These are phyloP conservation scores for Eublepharis macularius DNA, from an alignment of 2,113 vertebrate species.

Conservation along the genomic window DNA sequence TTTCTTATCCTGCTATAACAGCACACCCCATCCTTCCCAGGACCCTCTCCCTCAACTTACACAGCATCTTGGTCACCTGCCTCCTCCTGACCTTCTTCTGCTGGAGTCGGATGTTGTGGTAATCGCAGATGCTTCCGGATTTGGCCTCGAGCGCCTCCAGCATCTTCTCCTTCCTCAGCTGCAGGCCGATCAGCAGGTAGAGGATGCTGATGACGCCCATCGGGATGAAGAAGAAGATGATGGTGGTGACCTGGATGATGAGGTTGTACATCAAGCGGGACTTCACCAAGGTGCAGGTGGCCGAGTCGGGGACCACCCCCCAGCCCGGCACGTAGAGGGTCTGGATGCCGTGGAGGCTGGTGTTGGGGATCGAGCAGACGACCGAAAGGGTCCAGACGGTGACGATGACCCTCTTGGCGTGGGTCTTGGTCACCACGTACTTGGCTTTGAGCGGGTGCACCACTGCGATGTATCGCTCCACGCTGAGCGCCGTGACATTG, in stretches of 20 bases:
- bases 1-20: too few species aligned
- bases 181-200: conserved; percentile 89
- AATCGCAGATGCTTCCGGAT: conserved; percentile 22
- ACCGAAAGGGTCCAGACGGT: conserved; percentile 84
- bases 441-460: conserved; percentile 91
- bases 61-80: conserved; percentile 96
- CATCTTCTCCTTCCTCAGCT: conserved; percentile 83
- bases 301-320: conserved; percentile 74
- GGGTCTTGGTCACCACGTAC: conserved; percentile 85
- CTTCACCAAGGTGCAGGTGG: conserved; percentile 81
- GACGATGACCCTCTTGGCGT: conserved; percentile 84
- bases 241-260: conserved; percentile 86
- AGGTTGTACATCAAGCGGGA: conserved; percentile 85
- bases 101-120: conserved; percentile 53
- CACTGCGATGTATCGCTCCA: conserved; percentile 92
- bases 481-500: conserved; percentile 89
- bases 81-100: conserved; percentile 79
- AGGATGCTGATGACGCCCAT: conserved; percentile 89
- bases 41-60: conserved; percentile 76
- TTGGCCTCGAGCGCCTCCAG: conserved; percentile 73
- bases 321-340: conserved; percentile 65
- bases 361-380: conserved; percentile 90
- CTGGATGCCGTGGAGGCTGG: conserved; percentile 87
- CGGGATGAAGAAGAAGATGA: conserved; percentile 91
- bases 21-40: background rate